Evolutionary conservation across 2,888 invertebrate species (phyloP), one percentile per base, ranked within the genome.

Genomic region (Molanna angustata): DNA sequence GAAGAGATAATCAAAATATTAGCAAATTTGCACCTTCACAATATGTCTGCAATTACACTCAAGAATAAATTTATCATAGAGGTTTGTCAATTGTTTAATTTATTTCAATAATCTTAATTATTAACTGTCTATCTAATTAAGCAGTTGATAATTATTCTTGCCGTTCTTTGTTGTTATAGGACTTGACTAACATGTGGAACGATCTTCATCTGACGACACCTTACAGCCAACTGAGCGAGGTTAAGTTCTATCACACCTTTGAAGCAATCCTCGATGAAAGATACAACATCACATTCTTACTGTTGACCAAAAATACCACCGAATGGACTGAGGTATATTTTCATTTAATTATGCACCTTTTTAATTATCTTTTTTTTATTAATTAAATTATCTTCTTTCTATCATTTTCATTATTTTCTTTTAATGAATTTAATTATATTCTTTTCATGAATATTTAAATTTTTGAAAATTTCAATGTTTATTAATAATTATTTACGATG

Each of bases 201-300:
- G 76, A 78, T 0, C 61, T 83, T 1, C 74, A 72, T 57, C 60
- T 83, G 7, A 72, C 73, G 13, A 80, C 82, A 0, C 80, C 82
- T 0, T 83, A 79, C 17, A 13, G 11, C 7, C 16, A 39, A n/a
- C 39, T 77, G 20, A 69, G 70, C 21, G 76, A 80, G 60, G 62
- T 83, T 2, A 74, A 72, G 59, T 80, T 79, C 0, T 63, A 71
- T 1, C 80, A 77, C 62, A 72, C 74, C 0, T 73, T 81, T 16
- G 69, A 74, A 45, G 68, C 78, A 0, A 62, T 66, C 1, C 61
- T 76, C n/a, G 77, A 74, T 1, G 71, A 73, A 60, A 71, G 67
- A 32, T 67, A 72, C 63, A 80, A 80, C 59, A 66, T 76, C 1
- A 74, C 78, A 2, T 71, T 73, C 20, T 61, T 73, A 2, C 72